Evolutionary conservation across 1,140 invertebrate genomes (phyloP), one percentile per base, ranked within the genome.

Genomic region (Antheraea pernyi): DNA sequence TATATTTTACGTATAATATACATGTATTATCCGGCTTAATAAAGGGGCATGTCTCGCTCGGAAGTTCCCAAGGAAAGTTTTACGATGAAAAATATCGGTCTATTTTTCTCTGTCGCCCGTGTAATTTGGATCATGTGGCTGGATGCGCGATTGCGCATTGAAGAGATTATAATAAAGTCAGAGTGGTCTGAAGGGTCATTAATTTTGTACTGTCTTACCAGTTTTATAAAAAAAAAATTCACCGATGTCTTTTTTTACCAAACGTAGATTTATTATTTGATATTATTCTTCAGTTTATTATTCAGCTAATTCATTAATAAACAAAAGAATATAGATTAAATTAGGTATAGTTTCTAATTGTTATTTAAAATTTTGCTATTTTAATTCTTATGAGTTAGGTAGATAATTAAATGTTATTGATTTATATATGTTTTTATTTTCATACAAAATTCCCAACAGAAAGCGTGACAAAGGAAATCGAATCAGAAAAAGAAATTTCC

Each of bases 121-220:
- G 77, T 84, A 85, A 85, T 88, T 85, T 81, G 73, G 76, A 82
- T 84, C 77, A 82, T 83, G 74, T 79, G 77, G 75, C 72, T 78
- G 80, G 77, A 70, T 76, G 77, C 76, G 66, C 80, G 79, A 82
- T 88, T 85, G 77, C 75, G 75, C 74, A 76, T 76, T 76, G 75
- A 74, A 71, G 66, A 79, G 77, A 78, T 75, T 77, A 80, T 77
- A 81, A 81, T 82, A 81, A 79, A 75, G 76, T 77, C 76, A 74
- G 73, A 71, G 72, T 58, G 73, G 60, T 67, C 67, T 73, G 73
- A 72, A 72, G 73, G 53, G 71, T 72, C 79, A 81, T 81, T 79
- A 77, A 79, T 81, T 77, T 76, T 75, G 67, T 72, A 65, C 22
- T 36, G 37, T 19, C 64, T 53, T 48, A 65, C 22, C 37, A 48